Base-by-base conservation (phyloP, 2,888 invertebrate genomes). In the Ectemnius cavifrons region DNA sequence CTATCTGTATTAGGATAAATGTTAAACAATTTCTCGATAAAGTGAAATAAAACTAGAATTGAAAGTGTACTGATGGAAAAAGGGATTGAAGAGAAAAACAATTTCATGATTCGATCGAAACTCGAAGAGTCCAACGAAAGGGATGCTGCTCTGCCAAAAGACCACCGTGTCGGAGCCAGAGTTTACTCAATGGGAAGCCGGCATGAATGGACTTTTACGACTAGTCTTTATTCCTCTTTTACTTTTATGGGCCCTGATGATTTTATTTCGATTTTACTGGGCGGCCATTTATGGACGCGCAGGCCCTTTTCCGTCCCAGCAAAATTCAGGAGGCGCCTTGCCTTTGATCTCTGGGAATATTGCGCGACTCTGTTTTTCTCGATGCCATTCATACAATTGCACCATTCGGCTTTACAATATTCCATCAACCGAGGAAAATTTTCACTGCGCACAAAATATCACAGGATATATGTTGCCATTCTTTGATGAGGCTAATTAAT, bases 161-260 rank as follows among this genome's bases (percentile, higher is more conserved):
- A 85, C 83, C 84, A 86, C 83, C 83, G 67, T 67, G 69, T 49
- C 59, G 56, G 56, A 47, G 64, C 45, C 70, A 37, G 59, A 63
- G 67, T 75, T 81, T 78, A 59, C 83, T 86, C 80, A 86, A 87
- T 86, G 85, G 77, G 79, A 72, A 65, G 64, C 64, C 65, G 62
- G 80, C 75, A 87, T 89, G 89, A 90, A 90, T 90, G 90, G 87
- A 86, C 78, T 87, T 52, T 89, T 89, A 89, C 77, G 86, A 87
- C 83, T 76, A 75, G 75, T 80, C 77, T 78, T 79, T 80, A 83
- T 83, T 78, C 73, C 73, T 76, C 66, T 83, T 84, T 83, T 81
- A 80, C 71, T 85, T 88, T 89, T 87, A 88, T 77, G 83, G 81
- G 68, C 71, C 68, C 69, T 77, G 83, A 88, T 87, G 85, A 84